Evolutionary conservation across 2,888 invertebrate species (phyloP), one percentile per base, ranked within the genome.

Genomic region (Habroteleia sp.): DNA sequence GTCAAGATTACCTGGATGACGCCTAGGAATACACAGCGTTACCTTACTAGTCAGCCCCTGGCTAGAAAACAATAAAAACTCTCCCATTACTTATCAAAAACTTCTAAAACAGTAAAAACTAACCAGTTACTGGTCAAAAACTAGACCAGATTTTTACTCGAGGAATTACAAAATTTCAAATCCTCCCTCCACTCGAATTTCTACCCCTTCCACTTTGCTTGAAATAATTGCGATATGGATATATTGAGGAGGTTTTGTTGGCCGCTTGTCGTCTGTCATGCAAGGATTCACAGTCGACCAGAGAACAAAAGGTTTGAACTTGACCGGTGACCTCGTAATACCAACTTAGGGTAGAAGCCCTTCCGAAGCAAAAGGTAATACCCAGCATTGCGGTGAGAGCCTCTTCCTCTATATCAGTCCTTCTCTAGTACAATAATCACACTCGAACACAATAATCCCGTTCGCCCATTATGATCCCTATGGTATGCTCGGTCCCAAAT

Each of bases 271-370:
- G 20, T 20, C 25, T 6, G 25, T 25, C 25, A 25, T 7, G 25
- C 4, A 3, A 3, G 20, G 2, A 20, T 20, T 4, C 23, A 41
- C 41, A 11, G 31, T 35, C 66, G 41, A 42, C 44, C 33, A 50
- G 31, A 62, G 33, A 42, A 74, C 74, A 71, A 66, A 62, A 48
- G 52, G 20, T 20, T 62, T 50, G 72, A 75, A 77, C 75, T 77
- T 77, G 75, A 77, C 69, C 72, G 62, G 63, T 75, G 77, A 77
- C 77, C 77, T 69, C 69, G 39, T 73, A 76, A 76, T 58, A 39
- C 56, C 44, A 29, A 50, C 56, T 68, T 73, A 48, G 68, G 73
- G 68, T 65, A 58, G 37, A 65, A 65, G 42, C 65, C 71, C 66
- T 41, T 31, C 14, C 25, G 50, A 48, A 54, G 27, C 52, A 65